These are phyloP conservation scores for Tenualosa thibaudeaui DNA, from an alignment of 2,797 vertebrate species.

Conservation along the genomic window DNA sequence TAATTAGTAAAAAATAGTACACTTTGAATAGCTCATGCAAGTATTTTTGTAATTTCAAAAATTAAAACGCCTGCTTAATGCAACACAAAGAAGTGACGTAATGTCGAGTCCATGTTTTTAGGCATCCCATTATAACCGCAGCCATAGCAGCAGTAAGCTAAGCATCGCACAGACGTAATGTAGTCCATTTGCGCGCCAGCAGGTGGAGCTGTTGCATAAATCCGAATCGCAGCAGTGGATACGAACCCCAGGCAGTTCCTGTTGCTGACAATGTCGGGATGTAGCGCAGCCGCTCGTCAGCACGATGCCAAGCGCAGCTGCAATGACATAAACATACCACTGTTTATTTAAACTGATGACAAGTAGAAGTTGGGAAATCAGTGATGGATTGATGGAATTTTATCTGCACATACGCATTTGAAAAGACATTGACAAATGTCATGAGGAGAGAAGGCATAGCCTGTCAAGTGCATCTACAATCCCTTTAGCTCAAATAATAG, in stretches of 20 bases:
- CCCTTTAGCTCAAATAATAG: background rate
- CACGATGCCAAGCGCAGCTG: conserved; percentile 85
- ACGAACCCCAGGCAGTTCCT: conserved; percentile 84
- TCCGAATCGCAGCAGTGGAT: conserved; percentile 83
- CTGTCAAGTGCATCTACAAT: background rate
- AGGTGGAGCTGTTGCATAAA: conserved; percentile 75
- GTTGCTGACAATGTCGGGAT: conserved; percentile 90
- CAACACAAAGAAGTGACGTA: background rate
- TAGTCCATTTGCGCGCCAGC: conserved; percentile 51
- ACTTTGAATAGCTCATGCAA: background rate
- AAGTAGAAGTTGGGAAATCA: background rate
- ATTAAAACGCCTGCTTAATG: background rate
- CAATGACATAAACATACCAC: conserved; percentile 37
- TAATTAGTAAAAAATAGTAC: background rate
- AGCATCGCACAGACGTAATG: conserved; percentile 61
- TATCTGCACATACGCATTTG: background rate
- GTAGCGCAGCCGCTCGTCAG: conserved; percentile 90
- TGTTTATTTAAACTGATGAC: background rate
- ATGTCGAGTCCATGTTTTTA: conserved; percentile 15
- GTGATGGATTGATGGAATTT: background rate
- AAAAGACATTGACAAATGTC: background rate
- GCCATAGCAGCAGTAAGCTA: conserved; percentile 60
- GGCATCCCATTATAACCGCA: conserved; percentile 62
- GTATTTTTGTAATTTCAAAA: background rate
- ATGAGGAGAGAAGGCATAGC: background rate